phyloP scores from a whole-genome alignment of 2,113 vertebrate species.

The Tautogolabrus adspersus region DNA sequence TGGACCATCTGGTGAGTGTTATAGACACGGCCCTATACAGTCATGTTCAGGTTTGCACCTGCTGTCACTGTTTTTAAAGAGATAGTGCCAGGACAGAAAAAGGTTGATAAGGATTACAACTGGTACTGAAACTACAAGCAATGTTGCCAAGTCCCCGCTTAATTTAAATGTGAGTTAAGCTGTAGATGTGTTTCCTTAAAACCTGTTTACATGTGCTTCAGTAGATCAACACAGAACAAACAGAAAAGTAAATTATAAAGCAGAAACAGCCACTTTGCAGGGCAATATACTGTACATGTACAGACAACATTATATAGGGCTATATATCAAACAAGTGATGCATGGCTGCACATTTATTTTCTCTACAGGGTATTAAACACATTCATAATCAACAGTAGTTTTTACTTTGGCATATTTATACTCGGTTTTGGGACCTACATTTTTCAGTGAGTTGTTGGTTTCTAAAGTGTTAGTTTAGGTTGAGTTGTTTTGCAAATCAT shows the following conservation, averaged over 20 bases:
- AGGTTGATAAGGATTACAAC: conserved; percentile 18
- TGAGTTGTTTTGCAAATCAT: too few relatives aligned
- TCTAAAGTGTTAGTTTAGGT: too few relatives aligned
- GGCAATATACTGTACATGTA: neutral
- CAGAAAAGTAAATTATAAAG: conserved; percentile 6
- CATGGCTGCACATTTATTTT: too few relatives aligned
- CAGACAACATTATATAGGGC: neutral
- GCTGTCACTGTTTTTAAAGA: conserved; percentile 53
- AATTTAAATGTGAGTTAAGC: conserved; percentile 5
- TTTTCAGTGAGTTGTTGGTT: too few relatives aligned
- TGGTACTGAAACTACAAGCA: conserved; percentile 16
- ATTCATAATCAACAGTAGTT: too few relatives aligned
- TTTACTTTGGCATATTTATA: too few relatives aligned
- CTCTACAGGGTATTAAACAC: too few relatives aligned
- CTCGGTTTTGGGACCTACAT: too few relatives aligned
- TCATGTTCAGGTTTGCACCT: conserved; percentile 54
- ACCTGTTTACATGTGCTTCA: neutral
- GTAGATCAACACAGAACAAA: neutral
- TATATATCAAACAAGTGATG: too few relatives aligned
- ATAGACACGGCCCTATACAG: conserved; percentile 14
- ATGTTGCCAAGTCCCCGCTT: conserved; percentile 32
- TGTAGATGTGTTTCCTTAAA: conserved; percentile 18
- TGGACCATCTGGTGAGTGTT: conserved; percentile 55
- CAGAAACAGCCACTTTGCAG: neutral
- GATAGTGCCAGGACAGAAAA: conserved; percentile 35